Evolutionary conservation across 2,888 invertebrate genomes (phyloP).

Genomic region (Cephus rjabovi): DNA sequence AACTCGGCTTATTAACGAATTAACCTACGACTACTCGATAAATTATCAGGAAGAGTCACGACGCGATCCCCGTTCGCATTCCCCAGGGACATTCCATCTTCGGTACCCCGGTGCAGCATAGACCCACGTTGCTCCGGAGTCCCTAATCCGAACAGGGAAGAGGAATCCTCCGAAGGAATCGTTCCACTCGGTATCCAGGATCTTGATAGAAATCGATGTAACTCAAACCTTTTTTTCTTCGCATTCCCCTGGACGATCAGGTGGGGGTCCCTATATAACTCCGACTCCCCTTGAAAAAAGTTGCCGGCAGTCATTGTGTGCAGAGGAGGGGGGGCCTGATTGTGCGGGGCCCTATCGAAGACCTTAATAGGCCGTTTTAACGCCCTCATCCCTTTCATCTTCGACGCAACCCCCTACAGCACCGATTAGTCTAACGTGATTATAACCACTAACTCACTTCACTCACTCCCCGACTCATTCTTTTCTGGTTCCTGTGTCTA

Average conservation of each 20-base stretch:
- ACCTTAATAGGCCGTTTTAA: conserved; percentile 43
- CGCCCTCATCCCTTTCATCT: conserved; percentile 46
- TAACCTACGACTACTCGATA: conserved; percentile 48
- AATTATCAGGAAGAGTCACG: conserved; percentile 40
- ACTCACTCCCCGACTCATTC: conserved; percentile 39
- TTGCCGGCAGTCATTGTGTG: conserved; percentile 34
- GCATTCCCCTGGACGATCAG: not conserved
- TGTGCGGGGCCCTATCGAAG: conserved; percentile 32
- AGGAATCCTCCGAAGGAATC: not conserved
- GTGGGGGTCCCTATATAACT: not conserved
- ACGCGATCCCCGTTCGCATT: conserved; percentile 33
- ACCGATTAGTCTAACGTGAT: conserved; percentile 60
- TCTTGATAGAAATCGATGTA: not conserved
- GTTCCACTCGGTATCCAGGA: not conserved
- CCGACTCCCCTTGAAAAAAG: conserved; percentile 17
- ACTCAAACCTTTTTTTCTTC: not conserved
- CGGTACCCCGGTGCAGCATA: not conserved
- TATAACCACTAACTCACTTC: conserved; percentile 58
- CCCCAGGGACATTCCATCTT: conserved; percentile 35
- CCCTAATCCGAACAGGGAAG: not conserved
- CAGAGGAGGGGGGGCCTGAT: conserved; percentile 14
- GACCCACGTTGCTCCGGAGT: not conserved
- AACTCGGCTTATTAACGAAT: conserved; percentile 47
- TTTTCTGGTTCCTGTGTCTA: conserved; percentile 17
- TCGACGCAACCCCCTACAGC: conserved; percentile 39